Conservation (phyloP, 2,888 invertebrate genomes). For the Chaetoderma sp. region DNA sequence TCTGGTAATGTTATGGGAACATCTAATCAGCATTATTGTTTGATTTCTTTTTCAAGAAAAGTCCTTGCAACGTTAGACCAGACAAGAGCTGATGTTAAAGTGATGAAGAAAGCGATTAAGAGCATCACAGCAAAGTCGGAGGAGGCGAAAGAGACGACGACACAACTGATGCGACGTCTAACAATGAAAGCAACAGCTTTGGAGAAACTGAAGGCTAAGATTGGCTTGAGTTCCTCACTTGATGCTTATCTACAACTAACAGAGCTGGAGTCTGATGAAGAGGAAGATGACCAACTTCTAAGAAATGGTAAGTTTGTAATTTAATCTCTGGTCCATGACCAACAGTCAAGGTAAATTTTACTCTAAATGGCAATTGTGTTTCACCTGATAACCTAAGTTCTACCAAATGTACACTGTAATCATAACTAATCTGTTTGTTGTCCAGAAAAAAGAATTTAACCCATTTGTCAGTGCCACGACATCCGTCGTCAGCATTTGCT, state of each 20-base stretch:
- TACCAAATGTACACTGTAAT: too few species aligned
- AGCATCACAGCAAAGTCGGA: conserved; percentile 60
- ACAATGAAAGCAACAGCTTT: conserved; percentile 64
- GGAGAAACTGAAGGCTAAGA: conserved; percentile 61
- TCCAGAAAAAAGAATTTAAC: too few species aligned
- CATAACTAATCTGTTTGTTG: too few species aligned
- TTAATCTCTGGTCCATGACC: background rate
- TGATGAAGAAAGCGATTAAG: conserved; percentile 66
- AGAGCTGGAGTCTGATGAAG: conserved; percentile 62
- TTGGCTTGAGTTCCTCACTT: conserved; percentile 62
- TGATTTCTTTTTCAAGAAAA: conserved; percentile 47
- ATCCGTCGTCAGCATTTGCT: too few species aligned
- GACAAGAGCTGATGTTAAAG: conserved; percentile 63
- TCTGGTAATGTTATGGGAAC: too few species aligned
- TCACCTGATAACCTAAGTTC: too few species aligned
- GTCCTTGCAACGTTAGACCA: conserved; percentile 67
- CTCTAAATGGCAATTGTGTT: too few species aligned
- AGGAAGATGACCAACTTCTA: conserved; percentile 63
- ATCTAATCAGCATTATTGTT: too few species aligned
- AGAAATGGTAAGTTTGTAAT: conserved; percentile 50
- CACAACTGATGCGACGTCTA: conserved; percentile 54
- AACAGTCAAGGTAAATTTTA: too few species aligned
- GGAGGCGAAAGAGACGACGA: conserved; percentile 57
- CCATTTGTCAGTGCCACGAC: too few species aligned
- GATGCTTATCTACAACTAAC: conserved; percentile 67